Percentiles rank a stretch among this genome's conserved stretches.
These are phyloP conservation scores for Lucinisca nassula DNA, from an alignment of 2,888 invertebrate species.

Conservation along the genomic window DNA sequence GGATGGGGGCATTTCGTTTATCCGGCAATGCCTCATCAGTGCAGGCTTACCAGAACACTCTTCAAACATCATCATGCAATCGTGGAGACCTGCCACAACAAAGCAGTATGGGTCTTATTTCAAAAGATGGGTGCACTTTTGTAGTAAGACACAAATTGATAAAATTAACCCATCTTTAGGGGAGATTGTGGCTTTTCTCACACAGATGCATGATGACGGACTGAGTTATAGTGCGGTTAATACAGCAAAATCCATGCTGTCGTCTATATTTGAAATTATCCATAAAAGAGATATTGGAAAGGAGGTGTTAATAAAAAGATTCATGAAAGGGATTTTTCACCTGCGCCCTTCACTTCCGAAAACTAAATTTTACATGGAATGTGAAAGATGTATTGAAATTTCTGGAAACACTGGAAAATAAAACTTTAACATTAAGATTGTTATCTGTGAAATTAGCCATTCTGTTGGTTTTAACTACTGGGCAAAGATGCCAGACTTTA, in stretches of 20 bases:
- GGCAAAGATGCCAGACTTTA: neutral
- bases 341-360: neutral
- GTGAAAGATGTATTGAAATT: neutral
- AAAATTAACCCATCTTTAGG: neutral
- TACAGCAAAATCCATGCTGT: neutral
- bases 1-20: slow-evolving; percentile 31
- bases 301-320: neutral
- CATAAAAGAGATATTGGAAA: neutral
- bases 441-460: neutral
- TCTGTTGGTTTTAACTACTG: neutral
- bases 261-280: neutral
- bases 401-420: neutral
- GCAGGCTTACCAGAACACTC: slow-evolving; percentile 29
- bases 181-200: neutral
- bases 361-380: neutral
- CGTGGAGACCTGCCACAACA: slow-evolving; percentile 38
- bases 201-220: neutral
- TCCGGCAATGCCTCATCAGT: slow-evolving; percentile 29
- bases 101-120: slow-evolving; percentile 42
- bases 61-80: slow-evolving; percentile 30
- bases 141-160: slow-evolving; percentile 25
- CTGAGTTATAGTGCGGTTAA: slow-evolving; percentile 12
- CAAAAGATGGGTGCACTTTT: slow-evolving; percentile 44
- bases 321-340: neutral
- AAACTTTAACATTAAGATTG: neutral